Conservation (phyloP, 1,140 invertebrate genomes). For the Trichonephila inaurata region DNA sequence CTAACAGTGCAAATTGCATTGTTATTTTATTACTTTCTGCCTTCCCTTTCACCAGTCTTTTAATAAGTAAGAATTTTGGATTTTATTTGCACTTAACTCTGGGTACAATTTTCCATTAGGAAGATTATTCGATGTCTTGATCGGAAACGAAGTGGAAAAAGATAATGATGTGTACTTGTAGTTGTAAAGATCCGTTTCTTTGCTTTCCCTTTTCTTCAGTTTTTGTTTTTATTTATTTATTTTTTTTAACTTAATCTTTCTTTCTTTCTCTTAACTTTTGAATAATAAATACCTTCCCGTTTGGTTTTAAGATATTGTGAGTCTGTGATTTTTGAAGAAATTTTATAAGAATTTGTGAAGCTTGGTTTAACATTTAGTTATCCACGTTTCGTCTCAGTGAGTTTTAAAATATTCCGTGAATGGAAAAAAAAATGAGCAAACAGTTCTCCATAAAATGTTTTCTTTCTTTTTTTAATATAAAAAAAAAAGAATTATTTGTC, state of each 20-base stretch:
- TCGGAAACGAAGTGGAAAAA: constrained; percentile 67
- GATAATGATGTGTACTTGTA: constrained; percentile 72
- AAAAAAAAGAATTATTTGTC: too few species aligned
- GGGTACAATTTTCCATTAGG: constrained; percentile 45
- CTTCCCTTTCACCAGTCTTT: background rate
- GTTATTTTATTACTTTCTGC: constrained; percentile 64
- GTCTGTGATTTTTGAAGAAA: constrained; percentile 25
- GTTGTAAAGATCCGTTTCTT: constrained; percentile 42
- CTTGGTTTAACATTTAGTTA: constrained; percentile 56
- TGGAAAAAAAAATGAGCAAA: background rate
- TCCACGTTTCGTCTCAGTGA: constrained; percentile 16
- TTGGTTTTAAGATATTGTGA: constrained; percentile 29
- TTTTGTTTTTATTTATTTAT: too few species aligned
- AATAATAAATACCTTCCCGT: constrained; percentile 31
- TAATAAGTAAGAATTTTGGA: constrained; percentile 62
- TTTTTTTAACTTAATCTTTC: background rate
- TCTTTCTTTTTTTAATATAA: background rate
- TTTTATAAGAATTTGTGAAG: constrained; percentile 17
- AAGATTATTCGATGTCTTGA: constrained; percentile 66
- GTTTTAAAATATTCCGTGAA: background rate
- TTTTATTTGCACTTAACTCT: constrained; percentile 71
- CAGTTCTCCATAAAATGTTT: background rate
- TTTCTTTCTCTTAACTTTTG: constrained; percentile 54
- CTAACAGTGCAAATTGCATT: constrained; percentile 73
- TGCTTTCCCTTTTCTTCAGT: constrained; percentile 1